Percentiles rank a stretch among this genome's conserved stretches.
phyloP scores from a whole-genome alignment of 2,113 vertebrate species.

The Pyrgilauda ruficollis region DNA sequence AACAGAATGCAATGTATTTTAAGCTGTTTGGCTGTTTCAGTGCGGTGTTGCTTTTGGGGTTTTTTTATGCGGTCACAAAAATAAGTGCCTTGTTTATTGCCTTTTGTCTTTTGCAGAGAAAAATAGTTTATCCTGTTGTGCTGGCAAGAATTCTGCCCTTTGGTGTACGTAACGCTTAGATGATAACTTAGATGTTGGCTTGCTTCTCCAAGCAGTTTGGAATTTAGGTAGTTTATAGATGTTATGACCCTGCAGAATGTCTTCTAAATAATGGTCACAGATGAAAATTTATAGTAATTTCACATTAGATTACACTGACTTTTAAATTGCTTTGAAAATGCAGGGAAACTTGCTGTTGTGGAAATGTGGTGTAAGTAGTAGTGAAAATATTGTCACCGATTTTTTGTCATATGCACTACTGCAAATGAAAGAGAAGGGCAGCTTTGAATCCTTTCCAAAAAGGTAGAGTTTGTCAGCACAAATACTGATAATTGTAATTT shows the following conservation, averaged over 20 bases:
- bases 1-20: neutral
- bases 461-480: neutral
- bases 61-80: neutral
- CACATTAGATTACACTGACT: neutral
- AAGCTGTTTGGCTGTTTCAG: neutral
- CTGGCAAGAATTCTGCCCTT: neutral
- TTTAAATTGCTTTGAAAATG: neutral
- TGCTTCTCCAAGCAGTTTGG: neutral
- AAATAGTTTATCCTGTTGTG: neutral
- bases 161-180: rapidly evolving
- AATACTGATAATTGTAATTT: neutral
- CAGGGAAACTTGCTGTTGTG: rapidly evolving
- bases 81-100: neutral
- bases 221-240: rapidly evolving
- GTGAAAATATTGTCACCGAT: neutral
- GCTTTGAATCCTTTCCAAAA: neutral
- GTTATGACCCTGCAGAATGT: neutral
- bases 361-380: neutral
- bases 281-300: neutral
- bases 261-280: neutral
- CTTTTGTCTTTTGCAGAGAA: neutral
- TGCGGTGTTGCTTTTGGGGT: neutral
- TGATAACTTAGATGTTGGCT: neutral
- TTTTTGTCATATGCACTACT: neutral
- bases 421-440: neutral